Conservation (phyloP, 2,888 invertebrate species). For the Penaeus monodon region DNA sequence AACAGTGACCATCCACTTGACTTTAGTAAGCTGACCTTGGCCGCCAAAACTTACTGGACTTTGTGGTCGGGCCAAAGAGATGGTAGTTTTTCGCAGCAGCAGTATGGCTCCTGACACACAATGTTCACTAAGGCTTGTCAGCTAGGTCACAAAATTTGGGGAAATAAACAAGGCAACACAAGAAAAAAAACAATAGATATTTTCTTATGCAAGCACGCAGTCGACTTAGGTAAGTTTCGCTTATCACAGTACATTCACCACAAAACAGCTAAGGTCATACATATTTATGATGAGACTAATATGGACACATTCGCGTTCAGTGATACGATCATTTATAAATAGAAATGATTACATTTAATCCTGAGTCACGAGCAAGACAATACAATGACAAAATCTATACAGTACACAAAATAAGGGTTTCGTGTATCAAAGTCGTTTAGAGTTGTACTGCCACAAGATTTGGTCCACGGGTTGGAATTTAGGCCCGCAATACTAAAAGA, state of each 20-base stretch:
- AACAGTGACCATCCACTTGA: conserved; percentile 5
- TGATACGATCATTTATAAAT: conserved; percentile 22
- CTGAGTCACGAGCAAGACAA: conserved; percentile 48
- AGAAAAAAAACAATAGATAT: conserved; percentile 51
- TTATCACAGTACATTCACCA: conserved; percentile 62
- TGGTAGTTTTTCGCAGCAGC: conserved; percentile 44
- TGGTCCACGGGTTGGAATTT: conserved; percentile 54
- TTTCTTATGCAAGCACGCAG: conserved; percentile 45
- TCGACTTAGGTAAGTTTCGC: conserved; percentile 41
- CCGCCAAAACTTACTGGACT: conserved; percentile 13
- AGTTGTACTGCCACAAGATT: conserved; percentile 56
- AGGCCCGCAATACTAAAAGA: conserved; percentile 40
- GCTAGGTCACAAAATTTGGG: conserved; percentile 35
- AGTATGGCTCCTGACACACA: conserved; percentile 27
- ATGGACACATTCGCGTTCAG: conserved; percentile 21
- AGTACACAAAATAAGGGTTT: conserved; percentile 59
- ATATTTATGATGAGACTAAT: conserved; percentile 37
- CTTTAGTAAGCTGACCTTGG: conserved; percentile 32
- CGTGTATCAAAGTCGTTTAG: conserved; percentile 41
- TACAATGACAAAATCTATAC: conserved; percentile 46
- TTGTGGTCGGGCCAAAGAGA: conserved; percentile 32
- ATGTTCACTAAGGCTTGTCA: conserved; percentile 13
- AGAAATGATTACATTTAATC: conserved; percentile 38
- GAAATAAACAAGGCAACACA: conserved; percentile 58
- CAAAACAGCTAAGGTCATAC: conserved; percentile 35